Percentiles rank a stretch among this genome's conserved stretches.
phyloP scores from a whole-genome alignment of 1,140 invertebrate genomes.

The Orius laevigatus region DNA sequence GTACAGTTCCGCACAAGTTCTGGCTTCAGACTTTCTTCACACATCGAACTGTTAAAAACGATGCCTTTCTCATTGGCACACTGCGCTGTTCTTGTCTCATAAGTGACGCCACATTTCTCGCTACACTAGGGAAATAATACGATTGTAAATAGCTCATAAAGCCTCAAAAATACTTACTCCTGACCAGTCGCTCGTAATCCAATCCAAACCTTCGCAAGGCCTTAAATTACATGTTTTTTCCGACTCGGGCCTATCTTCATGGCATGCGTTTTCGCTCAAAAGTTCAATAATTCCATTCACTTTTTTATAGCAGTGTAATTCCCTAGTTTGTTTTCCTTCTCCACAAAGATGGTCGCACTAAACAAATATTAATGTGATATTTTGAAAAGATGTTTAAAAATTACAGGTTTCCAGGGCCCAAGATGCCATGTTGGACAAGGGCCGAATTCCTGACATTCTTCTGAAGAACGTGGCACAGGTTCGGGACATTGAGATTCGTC shows the following conservation, averaged over 20 bases:
- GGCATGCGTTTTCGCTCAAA: constrained; percentile 52
- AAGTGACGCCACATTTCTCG: constrained; percentile 48
- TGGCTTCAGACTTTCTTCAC: constrained; percentile 40
- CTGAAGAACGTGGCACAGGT: constrained; percentile 45
- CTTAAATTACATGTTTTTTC: constrained; percentile 54
- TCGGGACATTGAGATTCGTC: constrained; percentile 56
- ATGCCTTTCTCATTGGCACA: constrained; percentile 58
- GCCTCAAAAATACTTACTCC: constrained; percentile 44
- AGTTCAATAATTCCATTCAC: constrained; percentile 51
- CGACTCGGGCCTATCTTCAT: constrained; percentile 46
- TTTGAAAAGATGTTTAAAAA: constrained; percentile 14
- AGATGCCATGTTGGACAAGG: constrained; percentile 69
- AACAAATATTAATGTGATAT: constrained; percentile 11
- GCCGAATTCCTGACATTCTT: constrained; percentile 56
- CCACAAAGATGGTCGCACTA: constrained; percentile 81
- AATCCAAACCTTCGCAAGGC: constrained; percentile 83
- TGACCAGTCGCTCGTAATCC: constrained; percentile 74
- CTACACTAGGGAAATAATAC: constrained; percentile 39
- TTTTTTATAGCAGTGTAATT: constrained; percentile 57
- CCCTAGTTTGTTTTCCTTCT: constrained; percentile 54
- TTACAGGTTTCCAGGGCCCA: constrained; percentile 72
- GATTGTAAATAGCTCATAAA: constrained; percentile 9
- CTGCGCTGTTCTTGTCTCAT: constrained; percentile 52
- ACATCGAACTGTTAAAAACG: constrained; percentile 50
- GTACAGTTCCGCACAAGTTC: constrained; percentile 40